Conservation (phyloP, 2,797 vertebrate genomes). For the Eulemur coronatus region DNA sequence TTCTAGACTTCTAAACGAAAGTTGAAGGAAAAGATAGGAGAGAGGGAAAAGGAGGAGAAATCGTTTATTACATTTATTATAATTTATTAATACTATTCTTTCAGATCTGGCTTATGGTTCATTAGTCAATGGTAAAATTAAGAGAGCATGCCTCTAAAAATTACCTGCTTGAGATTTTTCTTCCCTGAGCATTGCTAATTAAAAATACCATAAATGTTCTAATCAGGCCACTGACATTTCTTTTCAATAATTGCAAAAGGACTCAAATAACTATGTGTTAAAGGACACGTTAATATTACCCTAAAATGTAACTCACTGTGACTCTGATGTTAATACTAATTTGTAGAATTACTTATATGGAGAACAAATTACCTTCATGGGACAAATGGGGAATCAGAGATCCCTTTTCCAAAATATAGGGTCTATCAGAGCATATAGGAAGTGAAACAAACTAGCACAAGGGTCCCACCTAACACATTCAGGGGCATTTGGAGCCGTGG, state of each 20-base stretch:
- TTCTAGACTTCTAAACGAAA: background rate
- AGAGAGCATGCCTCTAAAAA: background rate
- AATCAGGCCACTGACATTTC: constrained; percentile 53
- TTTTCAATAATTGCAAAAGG: background rate
- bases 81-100: background rate
- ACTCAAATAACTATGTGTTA: background rate
- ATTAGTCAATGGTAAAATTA: constrained; percentile 30
- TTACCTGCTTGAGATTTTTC: background rate
- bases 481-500: constrained; percentile 31
- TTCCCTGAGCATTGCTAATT: constrained; percentile 34
- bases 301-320: background rate
- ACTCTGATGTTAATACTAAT: background rate
- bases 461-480: constrained; percentile 62
- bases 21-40: background rate
- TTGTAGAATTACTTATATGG: background rate
- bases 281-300: background rate
- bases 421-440: constrained; percentile 37
- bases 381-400: constrained; percentile 65
- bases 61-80: background rate
- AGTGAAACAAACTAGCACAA: constrained; percentile 49
- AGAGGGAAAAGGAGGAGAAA: background rate
- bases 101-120: background rate
- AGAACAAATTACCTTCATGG: background rate
- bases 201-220: constrained; percentile 42
- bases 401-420: background rate